Base-by-base conservation (phyloP, 2,888 invertebrate genomes). In the Lasioglossum morio region DNA sequence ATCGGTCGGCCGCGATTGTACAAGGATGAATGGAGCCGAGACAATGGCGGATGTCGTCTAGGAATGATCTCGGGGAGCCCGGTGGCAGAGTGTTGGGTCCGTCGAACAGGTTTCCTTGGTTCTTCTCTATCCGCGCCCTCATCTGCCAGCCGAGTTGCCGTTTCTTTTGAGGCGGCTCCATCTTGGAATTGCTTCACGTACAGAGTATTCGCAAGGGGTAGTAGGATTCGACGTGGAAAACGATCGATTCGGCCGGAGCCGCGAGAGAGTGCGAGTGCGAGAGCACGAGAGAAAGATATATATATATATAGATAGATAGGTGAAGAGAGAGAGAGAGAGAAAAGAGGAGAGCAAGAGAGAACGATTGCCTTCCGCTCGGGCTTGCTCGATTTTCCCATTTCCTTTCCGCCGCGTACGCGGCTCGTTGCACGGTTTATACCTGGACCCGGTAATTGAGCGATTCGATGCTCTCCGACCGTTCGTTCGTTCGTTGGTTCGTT, bases 391-490 rank as follows among this genome's bases (percentile, higher is more conserved):
- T 79, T 79, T 78, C 46, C 77, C 53, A 72, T 74, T 84, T 82
- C 82, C 70, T 79, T 85, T 85, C 16, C 48, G 34, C 43, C 74
- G 40, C 27, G 69, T 73, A 73, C 63, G 60, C 66, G 30, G 72
- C 69, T 81, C 75, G 75, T 76, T 78, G 81, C 79, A 57, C 81
- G 73, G 75, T 86, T 86, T 85, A 77, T 86, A 73, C 79, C 60
- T 46, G 73, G 43, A 1, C 48, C 72, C n/a, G 81, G 76, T 79
- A 85, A 85, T 86, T 84, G 84, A 66, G 76, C 81, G 79, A 81
- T 81, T 84, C 81, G 73, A 81, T 81, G 70, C 72, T 48, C 43
- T 27, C 53, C 84, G 77, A 75, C 40, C 27, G 70, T 48, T 69
- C 69, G 69, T 69, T 66, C 66, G 66, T 66, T 34, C 57, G n/a